Conservation (phyloP, 2,113 vertebrate species). For the Hypomesus transpacificus region DNA sequence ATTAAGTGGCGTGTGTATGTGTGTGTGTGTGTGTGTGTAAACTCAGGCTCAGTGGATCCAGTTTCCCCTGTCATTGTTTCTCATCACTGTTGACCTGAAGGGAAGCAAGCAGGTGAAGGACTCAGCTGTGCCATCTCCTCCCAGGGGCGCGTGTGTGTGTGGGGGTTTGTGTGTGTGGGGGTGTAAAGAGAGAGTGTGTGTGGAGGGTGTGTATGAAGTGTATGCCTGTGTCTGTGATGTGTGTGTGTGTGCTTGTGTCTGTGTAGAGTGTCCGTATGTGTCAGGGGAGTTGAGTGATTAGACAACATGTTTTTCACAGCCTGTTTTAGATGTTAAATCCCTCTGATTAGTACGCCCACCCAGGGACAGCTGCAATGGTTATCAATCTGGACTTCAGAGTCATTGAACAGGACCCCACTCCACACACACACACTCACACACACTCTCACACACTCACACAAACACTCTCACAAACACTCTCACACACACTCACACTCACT, state of each 20-base stretch:
- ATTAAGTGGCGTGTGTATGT: slow-evolving; percentile 51
- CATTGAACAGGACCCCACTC: not conserved
- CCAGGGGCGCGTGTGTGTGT: slow-evolving; percentile 15
- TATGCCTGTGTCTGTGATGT: too few relatives aligned
- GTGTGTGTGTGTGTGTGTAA: slow-evolving; percentile 12
- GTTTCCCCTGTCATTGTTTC: slow-evolving; percentile 67
- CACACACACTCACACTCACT: too few relatives aligned
- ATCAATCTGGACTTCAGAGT: slow-evolving; percentile 34
- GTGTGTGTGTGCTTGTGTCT: not conserved
- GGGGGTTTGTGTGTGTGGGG: not conserved
- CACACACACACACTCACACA: too few relatives aligned
- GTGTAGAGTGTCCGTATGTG: not conserved
- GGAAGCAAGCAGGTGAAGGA: slow-evolving; percentile 71
- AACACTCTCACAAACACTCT: too few relatives aligned
- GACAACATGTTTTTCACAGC: slow-evolving; percentile 32
- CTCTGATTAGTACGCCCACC: slow-evolving; percentile 48
- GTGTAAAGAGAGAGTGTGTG: not conserved
- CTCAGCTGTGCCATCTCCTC: slow-evolving; percentile 52
- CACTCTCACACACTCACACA: too few relatives aligned
- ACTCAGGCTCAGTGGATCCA: slow-evolving; percentile 41
- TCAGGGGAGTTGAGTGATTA: slow-evolving; percentile 39
- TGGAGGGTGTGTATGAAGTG: too few relatives aligned
- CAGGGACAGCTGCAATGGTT: slow-evolving; percentile 53
- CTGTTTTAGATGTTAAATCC: slow-evolving; percentile 54
- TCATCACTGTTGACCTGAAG: slow-evolving; percentile 54